Conservation (phyloP, 1,140 invertebrate species). For the Tachypleus tridentatus region DNA sequence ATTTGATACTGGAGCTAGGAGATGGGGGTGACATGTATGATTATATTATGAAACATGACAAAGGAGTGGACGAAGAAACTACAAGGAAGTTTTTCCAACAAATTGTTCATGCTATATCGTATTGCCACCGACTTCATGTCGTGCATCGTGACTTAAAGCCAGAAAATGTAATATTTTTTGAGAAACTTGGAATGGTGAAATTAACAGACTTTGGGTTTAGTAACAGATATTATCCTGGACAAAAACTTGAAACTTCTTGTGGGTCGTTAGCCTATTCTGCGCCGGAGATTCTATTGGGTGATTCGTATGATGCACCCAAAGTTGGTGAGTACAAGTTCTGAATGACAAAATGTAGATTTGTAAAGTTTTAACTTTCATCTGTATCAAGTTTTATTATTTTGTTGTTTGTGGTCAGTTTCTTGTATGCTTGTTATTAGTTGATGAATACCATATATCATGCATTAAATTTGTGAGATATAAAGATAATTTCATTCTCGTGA, state of each 20-base stretch:
- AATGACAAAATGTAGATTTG: no score
- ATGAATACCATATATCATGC: no score
- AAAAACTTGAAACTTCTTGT: conserved; percentile 96
- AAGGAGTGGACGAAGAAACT: conserved; percentile 48
- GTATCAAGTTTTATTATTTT: no score
- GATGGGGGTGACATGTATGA: conserved; percentile 98
- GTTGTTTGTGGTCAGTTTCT: no score
- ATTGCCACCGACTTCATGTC: conserved; percentile 91
- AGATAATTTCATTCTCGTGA: no score
- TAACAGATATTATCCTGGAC: conserved; percentile 83
- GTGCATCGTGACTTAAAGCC: conserved; percentile 94
- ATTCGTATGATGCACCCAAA: conserved; percentile 44
- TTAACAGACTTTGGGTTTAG: conserved; percentile 99
- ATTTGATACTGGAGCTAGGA: conserved; percentile 87
- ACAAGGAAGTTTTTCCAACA: conserved; percentile 81
- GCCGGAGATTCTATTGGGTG: conserved; percentile 91
- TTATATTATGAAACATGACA: conserved; percentile 95
- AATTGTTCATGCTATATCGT: conserved; percentile 65
- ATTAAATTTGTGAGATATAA: no score
- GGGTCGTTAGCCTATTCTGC: conserved; percentile 99
- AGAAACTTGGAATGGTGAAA: conserved; percentile 93
- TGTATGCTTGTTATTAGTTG: no score
- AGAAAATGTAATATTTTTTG: conserved; percentile 98
- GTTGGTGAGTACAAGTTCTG: conserved; percentile 26
- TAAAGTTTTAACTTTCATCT: no score